These are phyloP conservation scores for Takifugu flavidus DNA, from an alignment of 2,113 vertebrate species.

Conservation along the genomic window DNA sequence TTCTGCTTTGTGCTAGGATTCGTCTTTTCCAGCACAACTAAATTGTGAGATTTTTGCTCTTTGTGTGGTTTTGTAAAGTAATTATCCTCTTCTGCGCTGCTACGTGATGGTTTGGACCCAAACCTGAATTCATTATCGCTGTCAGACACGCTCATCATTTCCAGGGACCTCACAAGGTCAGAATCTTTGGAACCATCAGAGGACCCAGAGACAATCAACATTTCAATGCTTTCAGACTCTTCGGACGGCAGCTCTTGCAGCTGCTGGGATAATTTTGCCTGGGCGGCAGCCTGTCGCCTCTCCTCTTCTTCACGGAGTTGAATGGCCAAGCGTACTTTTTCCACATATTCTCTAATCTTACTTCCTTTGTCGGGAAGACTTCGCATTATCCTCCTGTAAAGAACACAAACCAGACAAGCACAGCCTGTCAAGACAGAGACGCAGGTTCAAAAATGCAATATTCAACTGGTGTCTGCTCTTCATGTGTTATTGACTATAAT, in stretches of 20 bases:
- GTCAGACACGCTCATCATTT: slow-evolving; percentile 71
- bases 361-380: slow-evolving; percentile 90
- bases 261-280: slow-evolving; percentile 76
- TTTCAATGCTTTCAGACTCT: neutral
- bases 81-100: slow-evolving; percentile 30
- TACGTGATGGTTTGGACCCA: slow-evolving; percentile 31
- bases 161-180: slow-evolving; percentile 74
- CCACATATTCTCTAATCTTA: slow-evolving; percentile 80
- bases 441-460: neutral
- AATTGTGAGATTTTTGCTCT: slow-evolving; percentile 74
- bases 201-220: neutral
- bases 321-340: slow-evolving; percentile 79
- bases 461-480: no score
- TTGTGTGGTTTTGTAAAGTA: slow-evolving; percentile 40
- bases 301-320: slow-evolving; percentile 70
- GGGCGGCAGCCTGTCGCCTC: slow-evolving; percentile 66
- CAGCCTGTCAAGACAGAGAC: neutral
- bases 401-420: slow-evolving; percentile 17
- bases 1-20: slow-evolving; percentile 62
- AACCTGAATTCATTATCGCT: slow-evolving; percentile 22
- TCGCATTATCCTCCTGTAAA: slow-evolving; percentile 82
- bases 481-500: no score
- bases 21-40: slow-evolving; percentile 79
- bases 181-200: slow-evolving; percentile 50
- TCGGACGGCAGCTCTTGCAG: slow-evolving; percentile 20